Conservation (phyloP, 2,113 vertebrate species). For the Campylomormyrus tamandua region DNA sequence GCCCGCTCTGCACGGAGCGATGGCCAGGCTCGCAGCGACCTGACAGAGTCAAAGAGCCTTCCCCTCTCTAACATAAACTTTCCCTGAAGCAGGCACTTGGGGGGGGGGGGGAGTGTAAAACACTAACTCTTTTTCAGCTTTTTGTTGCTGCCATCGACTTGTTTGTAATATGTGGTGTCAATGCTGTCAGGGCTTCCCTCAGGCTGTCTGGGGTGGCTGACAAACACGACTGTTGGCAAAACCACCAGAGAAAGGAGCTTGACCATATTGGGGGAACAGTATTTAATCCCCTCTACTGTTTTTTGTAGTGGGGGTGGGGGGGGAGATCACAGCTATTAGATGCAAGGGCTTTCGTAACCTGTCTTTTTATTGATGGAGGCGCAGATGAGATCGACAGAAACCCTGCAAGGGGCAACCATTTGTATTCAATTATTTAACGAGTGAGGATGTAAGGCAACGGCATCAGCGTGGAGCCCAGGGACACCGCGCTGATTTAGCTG, state of each 20-base stretch:
- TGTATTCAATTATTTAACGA: slow-evolving; percentile 65
- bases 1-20: background rate
- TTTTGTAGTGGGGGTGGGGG: slow-evolving; percentile 25
- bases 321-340: slow-evolving; percentile 47
- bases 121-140: slow-evolving; percentile 48
- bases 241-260: slow-evolving; percentile 46
- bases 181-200: slow-evolving; percentile 54
- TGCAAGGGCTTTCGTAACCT: slow-evolving; percentile 43
- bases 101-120: slow-evolving; percentile 54
- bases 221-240: slow-evolving; percentile 48
- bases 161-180: slow-evolving; percentile 52
- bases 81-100: slow-evolving; percentile 67
- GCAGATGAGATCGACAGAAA: slow-evolving; percentile 46
- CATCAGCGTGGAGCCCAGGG: slow-evolving; percentile 42
- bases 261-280: slow-evolving; percentile 55
- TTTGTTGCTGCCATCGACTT: slow-evolving; percentile 39
- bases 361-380: slow-evolving; percentile 27
- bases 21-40: slow-evolving; percentile 25
- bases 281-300: slow-evolving; percentile 24
- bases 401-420: slow-evolving; percentile 53
- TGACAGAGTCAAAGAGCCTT: slow-evolving; percentile 66
- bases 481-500: slow-evolving; percentile 57
- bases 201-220: slow-evolving; percentile 46
- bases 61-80: slow-evolving; percentile 63
- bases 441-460: slow-evolving; percentile 47